Evolutionary conservation across 2,797 vertebrate species (phyloP).

Genomic region (Pangasius larnaudii): DNA sequence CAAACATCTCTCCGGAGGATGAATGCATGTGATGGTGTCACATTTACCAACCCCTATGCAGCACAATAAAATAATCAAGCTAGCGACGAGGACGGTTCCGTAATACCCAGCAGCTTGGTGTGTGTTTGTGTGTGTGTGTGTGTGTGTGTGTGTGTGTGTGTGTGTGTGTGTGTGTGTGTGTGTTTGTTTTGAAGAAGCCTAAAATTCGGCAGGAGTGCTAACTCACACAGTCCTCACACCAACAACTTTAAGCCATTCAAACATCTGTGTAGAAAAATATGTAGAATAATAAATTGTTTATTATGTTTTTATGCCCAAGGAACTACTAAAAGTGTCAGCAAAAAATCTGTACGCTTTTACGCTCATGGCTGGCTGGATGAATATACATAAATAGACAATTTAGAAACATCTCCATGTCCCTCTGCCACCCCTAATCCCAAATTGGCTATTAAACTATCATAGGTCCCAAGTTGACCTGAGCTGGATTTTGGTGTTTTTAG

Average conservation of each 20-base stretch:
- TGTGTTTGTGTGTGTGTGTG: not conserved
- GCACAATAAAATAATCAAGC: constrained; percentile 36
- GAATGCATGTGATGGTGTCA: constrained; percentile 15
- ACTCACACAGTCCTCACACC: not conserved
- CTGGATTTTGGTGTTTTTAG: not conserved
- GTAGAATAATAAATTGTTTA: not conserved
- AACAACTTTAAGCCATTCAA: not conserved
- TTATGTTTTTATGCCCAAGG: not conserved
- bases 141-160: not conserved
- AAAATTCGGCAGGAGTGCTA: not conserved
- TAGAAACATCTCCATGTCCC: not conserved
- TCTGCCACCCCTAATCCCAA: not conserved
- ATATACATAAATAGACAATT: not conserved
- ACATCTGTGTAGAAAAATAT: not conserved
- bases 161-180: not conserved
- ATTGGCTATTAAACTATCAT: not conserved
- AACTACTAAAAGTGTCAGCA: not conserved
- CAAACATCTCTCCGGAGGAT: constrained; percentile 25
- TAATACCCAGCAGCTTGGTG: constrained; percentile 17
- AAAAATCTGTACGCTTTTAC: not conserved
- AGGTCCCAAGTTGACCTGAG: not conserved
- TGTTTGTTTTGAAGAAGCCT: not conserved
- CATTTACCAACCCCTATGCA: constrained; percentile 4
- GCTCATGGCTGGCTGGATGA: not conserved
- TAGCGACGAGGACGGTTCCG: constrained; percentile 14